Evolutionary conservation across 2,888 invertebrate genomes (phyloP).

Genomic region (Resseliella maxima): DNA sequence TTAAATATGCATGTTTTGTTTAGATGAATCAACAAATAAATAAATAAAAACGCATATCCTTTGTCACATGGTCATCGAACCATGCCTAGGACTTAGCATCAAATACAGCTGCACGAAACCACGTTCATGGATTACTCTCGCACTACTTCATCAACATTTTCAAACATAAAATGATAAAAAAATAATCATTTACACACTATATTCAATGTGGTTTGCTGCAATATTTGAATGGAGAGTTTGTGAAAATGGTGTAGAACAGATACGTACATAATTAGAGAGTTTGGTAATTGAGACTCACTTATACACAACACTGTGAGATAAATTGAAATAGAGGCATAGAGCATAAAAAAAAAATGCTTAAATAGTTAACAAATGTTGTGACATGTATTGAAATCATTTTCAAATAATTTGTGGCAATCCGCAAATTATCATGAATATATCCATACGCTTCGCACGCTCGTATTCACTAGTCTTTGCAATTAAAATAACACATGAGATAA

Average conservation of each 20-base stretch:
- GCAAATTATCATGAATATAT: constrained; percentile 19
- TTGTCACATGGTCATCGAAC: not conserved
- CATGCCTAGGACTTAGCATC: not conserved
- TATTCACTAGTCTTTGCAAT: constrained; percentile 8
- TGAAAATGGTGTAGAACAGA: not conserved
- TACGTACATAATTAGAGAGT: constrained; percentile 8
- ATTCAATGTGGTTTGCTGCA: constrained; percentile 1
- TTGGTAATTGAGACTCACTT: not conserved
- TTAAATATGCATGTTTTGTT: not conserved
- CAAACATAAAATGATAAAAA: not conserved
- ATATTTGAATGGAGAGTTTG: constrained; percentile 30
- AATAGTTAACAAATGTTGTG: constrained; percentile 45
- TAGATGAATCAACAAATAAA: not conserved
- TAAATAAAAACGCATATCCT: not conserved
- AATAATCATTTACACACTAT: not conserved
- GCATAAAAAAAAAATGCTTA: not conserved
- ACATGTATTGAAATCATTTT: constrained; percentile 42
- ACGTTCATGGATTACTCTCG: not conserved
- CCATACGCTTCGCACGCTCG: not conserved
- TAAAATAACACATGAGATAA: constrained; percentile 7
- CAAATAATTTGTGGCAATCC: constrained; percentile 18
- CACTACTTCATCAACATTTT: constrained; percentile 15
- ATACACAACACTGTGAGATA: not conserved
- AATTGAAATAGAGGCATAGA: not conserved
- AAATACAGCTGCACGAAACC: not conserved